These are phyloP conservation scores for Silvanus unidentatus DNA, from an alignment of 2,888 invertebrate species.

Conservation along the genomic window DNA sequence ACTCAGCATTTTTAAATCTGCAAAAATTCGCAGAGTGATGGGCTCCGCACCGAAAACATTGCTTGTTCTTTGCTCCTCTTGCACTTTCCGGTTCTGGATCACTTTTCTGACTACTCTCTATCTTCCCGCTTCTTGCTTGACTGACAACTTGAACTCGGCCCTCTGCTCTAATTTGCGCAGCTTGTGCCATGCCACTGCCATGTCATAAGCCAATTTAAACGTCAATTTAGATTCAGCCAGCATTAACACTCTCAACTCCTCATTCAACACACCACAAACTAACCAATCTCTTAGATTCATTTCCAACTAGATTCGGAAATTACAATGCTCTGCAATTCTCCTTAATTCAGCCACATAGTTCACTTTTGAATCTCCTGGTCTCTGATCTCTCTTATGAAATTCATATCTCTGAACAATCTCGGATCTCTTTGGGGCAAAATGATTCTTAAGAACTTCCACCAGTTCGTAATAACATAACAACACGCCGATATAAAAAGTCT, in stretches of 20 bases:
- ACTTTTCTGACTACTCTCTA: too few relatives aligned
- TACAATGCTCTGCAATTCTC: slow-evolving; percentile 20
- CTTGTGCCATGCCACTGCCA: too few relatives aligned
- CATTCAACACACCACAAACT: slow-evolving; percentile 10
- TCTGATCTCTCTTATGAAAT: slow-evolving; percentile 7
- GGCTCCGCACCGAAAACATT: slow-evolving; percentile 2
- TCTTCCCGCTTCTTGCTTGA: too few relatives aligned
- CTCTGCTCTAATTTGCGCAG: neutral
- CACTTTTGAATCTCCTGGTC: slow-evolving; percentile 2
- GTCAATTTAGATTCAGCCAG: slow-evolving; percentile 9
- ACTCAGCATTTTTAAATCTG: too few relatives aligned
- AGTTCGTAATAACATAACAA: neutral
- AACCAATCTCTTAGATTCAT: slow-evolving; percentile 7
- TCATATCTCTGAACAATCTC: slow-evolving; percentile 7
- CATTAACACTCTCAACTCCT: slow-evolving; percentile 2
- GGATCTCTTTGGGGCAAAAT: slow-evolving; percentile 9
- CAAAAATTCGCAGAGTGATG: neutral
- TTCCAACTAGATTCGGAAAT: slow-evolving; percentile 7
- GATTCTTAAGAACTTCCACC: neutral
- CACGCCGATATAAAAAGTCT: too few relatives aligned
- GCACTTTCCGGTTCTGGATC: neutral
- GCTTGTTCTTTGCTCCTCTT: slow-evolving; percentile 1
- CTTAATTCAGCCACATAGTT: slow-evolving; percentile 29
- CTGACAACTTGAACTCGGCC: too few relatives aligned
- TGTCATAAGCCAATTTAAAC: slow-evolving; percentile 22